Evolutionary conservation across 2,113 vertebrate species (phyloP).

Genomic region (Epinephelus fuscoguttatus): DNA sequence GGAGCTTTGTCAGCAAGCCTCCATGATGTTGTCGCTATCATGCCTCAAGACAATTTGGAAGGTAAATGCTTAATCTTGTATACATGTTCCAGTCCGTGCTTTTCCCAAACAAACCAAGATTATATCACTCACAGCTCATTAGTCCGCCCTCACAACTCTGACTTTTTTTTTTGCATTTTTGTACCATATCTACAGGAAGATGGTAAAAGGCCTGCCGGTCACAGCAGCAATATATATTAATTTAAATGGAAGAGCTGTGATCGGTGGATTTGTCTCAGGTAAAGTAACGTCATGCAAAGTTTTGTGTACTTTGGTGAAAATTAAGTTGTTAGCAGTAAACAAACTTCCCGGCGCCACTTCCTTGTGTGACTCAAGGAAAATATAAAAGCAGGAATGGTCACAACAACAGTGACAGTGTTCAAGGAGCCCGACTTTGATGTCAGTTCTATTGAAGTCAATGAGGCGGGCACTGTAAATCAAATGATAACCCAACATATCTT

Average conservation of each 20-base stretch:
- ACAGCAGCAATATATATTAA: background rate
- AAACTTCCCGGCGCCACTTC: too few species aligned
- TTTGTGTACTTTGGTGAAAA: too few species aligned
- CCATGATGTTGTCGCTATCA: background rate
- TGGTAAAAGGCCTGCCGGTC: background rate
- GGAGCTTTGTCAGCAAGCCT: conserved; percentile 21
- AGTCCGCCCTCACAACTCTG: background rate
- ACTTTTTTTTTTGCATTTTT: background rate
- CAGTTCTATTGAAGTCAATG: too few species aligned
- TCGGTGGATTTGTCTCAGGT: background rate
- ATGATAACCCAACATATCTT: too few species aligned
- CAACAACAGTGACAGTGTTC: too few species aligned
- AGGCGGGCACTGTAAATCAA: too few species aligned
- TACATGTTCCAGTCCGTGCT: conserved; percentile 22
- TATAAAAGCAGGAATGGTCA: too few species aligned
- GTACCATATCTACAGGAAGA: background rate
- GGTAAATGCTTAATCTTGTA: conserved; percentile 15
- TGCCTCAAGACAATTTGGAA: conserved; percentile 9
- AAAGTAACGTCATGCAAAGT: too few species aligned
- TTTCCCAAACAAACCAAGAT: conserved; percentile 34
- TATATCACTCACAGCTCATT: conserved; percentile 20
- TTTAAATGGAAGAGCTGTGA: background rate
- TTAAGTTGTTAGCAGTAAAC: too few species aligned
- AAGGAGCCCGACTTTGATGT: too few species aligned
- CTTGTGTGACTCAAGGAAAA: too few species aligned